Evolutionary conservation across 2,113 vertebrate genomes (phyloP).

Genomic region (Seriola quinqueradiata): DNA sequence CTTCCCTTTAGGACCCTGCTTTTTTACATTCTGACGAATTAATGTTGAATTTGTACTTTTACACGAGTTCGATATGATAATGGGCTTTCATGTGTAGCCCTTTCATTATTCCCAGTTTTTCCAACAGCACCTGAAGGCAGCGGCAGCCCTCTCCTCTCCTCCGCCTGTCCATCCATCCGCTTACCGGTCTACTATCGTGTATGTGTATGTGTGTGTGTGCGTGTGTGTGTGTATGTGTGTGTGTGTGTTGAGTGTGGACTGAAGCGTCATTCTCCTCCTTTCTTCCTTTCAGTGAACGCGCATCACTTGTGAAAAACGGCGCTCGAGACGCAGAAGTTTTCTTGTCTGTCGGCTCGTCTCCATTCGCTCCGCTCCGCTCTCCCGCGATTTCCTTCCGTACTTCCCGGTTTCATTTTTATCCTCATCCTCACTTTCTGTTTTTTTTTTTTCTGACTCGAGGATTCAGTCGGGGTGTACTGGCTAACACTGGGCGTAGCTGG

Average conservation of each 20-base stretch:
- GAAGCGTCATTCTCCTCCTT: conserved; percentile 74
- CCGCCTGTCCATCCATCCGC: conserved; percentile 70
- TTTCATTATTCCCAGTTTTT: conserved; percentile 22
- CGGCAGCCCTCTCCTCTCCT: conserved; percentile 60
- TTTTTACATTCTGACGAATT: background rate
- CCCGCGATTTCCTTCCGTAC: background rate
- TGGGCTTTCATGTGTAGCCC: background rate
- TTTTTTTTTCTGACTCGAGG: conserved; percentile 14
- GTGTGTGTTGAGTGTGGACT: conserved; percentile 32
- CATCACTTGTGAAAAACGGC: conserved; percentile 72
- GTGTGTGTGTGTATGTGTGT: conserved; percentile 10
- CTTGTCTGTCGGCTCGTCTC: conserved; percentile 22
- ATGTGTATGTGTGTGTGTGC: conserved; percentile 40
- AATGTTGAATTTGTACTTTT: background rate
- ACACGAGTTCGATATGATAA: too few species aligned
- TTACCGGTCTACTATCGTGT: conserved; percentile 57
- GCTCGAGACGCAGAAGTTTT: conserved; percentile 58
- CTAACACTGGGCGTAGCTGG: conserved; percentile 82
- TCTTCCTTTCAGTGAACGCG: conserved; percentile 76
- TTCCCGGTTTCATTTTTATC: conserved; percentile 36
- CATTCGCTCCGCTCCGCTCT: background rate
- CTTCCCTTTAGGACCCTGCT: background rate
- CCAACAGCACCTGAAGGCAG: conserved; percentile 52
- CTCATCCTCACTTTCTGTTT: conserved; percentile 32
- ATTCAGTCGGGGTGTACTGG: conserved; percentile 46